These are phyloP conservation scores for Toxotes jaculatrix DNA, from an alignment of 2,113 vertebrate genomes.

Conservation along the genomic window DNA sequence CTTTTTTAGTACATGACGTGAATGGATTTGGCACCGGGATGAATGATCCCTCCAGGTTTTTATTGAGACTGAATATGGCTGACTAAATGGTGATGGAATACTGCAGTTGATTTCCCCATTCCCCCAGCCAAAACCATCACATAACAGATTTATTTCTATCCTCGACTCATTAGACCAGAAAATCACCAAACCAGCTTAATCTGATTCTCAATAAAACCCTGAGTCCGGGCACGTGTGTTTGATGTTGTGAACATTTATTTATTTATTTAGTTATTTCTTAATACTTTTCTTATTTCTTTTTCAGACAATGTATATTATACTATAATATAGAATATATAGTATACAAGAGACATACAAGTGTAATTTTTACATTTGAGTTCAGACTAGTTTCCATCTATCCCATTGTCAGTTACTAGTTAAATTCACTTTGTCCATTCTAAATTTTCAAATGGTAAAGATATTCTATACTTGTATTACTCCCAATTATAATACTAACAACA, in stretches of 20 bases:
- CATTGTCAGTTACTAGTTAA: neutral
- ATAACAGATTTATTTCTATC: conserved; percentile 65
- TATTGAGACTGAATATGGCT: neutral
- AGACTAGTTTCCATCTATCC: neutral
- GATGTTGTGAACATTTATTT: neutral
- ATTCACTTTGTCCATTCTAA: neutral
- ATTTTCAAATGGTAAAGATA: neutral
- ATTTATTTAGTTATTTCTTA: neutral
- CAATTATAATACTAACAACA: neutral
- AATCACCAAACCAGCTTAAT: conserved; percentile 55
- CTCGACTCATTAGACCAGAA: conserved; percentile 45
- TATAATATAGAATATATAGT: neutral
- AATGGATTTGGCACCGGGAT: neutral
- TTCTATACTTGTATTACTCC: neutral
- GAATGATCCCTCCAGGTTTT: conserved; percentile 3
- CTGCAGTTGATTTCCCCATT: conserved; percentile 4
- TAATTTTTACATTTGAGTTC: neutral
- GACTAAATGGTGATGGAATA: conserved; percentile 32
- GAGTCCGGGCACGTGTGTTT: conserved; percentile 4
- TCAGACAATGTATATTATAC: neutral
- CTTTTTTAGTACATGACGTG: neutral
- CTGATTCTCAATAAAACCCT: conserved; percentile 13
- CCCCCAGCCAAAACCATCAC: conserved; percentile 6
- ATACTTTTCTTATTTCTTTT: neutral
- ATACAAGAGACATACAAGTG: neutral